Conservation (phyloP, 2,888 invertebrate genomes). For the Melanostoma mellinum region DNA sequence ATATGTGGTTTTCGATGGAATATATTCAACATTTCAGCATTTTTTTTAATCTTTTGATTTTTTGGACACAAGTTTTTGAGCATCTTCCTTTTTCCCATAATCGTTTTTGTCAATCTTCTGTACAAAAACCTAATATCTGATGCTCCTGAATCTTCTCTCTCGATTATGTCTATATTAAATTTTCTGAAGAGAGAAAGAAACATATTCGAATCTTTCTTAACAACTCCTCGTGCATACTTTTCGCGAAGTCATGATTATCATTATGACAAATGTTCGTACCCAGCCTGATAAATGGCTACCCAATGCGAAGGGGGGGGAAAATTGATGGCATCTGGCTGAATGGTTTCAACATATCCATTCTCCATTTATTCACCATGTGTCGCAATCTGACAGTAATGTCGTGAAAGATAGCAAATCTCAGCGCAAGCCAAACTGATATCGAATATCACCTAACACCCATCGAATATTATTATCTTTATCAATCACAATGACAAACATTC, state of each 20-base stretch:
- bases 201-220: no score
- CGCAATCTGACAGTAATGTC: constrained; percentile 44
- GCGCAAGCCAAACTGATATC: constrained; percentile 62
- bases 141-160: no score
- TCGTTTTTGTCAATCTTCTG: no score
- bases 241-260: constrained; percentile 46
- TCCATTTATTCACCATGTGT: constrained; percentile 32
- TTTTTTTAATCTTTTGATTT: no score
- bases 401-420: constrained; percentile 31
- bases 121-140: no score
- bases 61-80: no score
- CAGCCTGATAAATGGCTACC: constrained; percentile 59
- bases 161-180: no score
- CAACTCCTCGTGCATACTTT: no score
- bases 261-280: constrained; percentile 63
- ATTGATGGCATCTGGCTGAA: constrained; percentile 65
- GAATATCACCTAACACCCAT: constrained; percentile 67
- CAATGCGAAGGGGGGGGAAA: constrained; percentile 65
- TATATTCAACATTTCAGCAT: no score
- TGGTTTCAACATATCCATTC: constrained; percentile 43
- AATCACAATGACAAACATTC: constrained; percentile 64
- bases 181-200: no score
- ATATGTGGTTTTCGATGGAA: no score
- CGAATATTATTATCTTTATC: constrained; percentile 66
- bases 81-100: no score